Conservation (phyloP, 2,888 invertebrate species). For the Andrena praecox region DNA sequence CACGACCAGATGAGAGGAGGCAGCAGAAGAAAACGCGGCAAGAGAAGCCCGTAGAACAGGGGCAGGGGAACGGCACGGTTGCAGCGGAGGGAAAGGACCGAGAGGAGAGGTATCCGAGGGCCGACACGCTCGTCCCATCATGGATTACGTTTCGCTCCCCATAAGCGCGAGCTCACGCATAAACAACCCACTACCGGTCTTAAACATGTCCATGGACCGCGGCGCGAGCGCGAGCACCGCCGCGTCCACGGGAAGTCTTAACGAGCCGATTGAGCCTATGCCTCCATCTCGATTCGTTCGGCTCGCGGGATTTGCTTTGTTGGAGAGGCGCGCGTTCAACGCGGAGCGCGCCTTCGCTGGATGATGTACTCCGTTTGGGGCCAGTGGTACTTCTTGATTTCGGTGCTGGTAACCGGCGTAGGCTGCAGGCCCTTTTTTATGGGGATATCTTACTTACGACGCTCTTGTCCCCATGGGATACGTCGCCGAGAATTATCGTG, state of each 20-base stretch:
- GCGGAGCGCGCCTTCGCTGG: neutral
- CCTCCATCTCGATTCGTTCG: slow-evolving; percentile 52
- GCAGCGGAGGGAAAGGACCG: slow-evolving; percentile 10
- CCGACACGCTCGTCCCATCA: slow-evolving; percentile 65
- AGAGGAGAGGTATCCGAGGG: slow-evolving; percentile 37
- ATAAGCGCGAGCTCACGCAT: slow-evolving; percentile 73
- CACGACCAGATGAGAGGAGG: slow-evolving; percentile 51
- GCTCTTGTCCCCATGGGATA: neutral
- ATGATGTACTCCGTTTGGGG: slow-evolving; percentile 35
- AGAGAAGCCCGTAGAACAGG: slow-evolving; percentile 6
- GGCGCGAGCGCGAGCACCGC: slow-evolving; percentile 55
- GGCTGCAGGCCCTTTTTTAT: neutral
- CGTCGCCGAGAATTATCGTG: slow-evolving; percentile 7
- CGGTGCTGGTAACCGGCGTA: neutral
- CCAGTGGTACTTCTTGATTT: slow-evolving; percentile 1
- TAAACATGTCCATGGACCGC: slow-evolving; percentile 74
- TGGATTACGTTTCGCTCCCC: slow-evolving; percentile 68
- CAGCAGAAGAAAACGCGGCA: slow-evolving; percentile 54
- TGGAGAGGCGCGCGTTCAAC: neutral
- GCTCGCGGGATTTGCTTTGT: slow-evolving; percentile 54
- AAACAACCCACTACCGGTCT: slow-evolving; percentile 80
- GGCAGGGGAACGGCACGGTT: neutral
- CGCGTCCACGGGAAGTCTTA: slow-evolving; percentile 47
- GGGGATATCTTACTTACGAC: slow-evolving; percentile 41
- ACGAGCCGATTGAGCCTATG: slow-evolving; percentile 59